A percentile compares a stretch with the other conserved stretches of the same genome.
Evolutionary conservation across 2,797 vertebrate species (phyloP).

Genomic region (Bovichtus variegatus): DNA sequence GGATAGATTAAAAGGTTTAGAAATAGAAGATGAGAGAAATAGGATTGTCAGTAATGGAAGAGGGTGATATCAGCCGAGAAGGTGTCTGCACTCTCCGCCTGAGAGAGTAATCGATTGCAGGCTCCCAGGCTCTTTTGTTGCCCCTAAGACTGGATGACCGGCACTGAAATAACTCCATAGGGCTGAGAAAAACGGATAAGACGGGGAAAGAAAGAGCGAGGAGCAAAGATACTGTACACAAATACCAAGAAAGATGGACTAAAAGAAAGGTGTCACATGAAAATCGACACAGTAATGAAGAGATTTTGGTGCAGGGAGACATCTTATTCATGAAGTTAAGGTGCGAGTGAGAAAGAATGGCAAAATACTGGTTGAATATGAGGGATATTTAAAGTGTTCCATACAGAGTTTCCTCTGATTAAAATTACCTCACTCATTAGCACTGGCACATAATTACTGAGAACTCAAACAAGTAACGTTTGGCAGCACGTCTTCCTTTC

Average conservation of each 20-base stretch:
- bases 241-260: constrained; percentile 5
- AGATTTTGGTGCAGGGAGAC: constrained; percentile 11
- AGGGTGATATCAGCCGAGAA: constrained; percentile 54
- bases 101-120: constrained; percentile 65
- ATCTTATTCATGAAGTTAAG: constrained; percentile 17
- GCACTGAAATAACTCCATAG: constrained; percentile 54
- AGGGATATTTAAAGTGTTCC: background rate
- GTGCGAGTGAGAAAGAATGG: background rate
- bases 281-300: background rate
- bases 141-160: constrained; percentile 45
- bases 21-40: constrained; percentile 27
- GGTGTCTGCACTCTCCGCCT: constrained; percentile 45
- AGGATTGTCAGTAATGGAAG: constrained; percentile 62
- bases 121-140: constrained; percentile 52
- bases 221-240: constrained; percentile 16
- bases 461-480: background rate
- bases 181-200: constrained; percentile 37
- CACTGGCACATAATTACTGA: constrained; percentile 19
- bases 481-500: constrained; percentile 21
- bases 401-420: constrained; percentile 1
- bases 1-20: constrained; percentile 44
- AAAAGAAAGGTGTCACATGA: constrained; percentile 3
- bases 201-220: constrained; percentile 6
- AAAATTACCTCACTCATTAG: constrained; percentile 36
- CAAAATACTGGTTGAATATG: background rate